phyloP scores from a whole-genome alignment of 2,797 vertebrate genomes.

The Phataginus tetradactyla region DNA sequence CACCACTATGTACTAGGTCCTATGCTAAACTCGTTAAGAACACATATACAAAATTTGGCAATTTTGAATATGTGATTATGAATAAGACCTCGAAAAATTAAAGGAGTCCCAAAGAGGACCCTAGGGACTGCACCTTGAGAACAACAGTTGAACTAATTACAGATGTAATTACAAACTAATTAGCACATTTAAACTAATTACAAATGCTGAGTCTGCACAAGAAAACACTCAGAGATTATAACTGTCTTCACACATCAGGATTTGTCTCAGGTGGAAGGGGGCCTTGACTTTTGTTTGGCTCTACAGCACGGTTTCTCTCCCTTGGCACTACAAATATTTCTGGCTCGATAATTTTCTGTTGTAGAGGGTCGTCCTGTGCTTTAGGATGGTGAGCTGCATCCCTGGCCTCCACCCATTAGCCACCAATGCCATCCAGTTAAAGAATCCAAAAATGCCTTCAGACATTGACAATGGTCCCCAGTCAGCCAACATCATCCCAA shows the following conservation, averaged over 20 bases:
- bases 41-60: neutral
- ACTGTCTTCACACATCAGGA: neutral
- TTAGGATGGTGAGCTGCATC: neutral
- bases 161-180: conserved; percentile 47
- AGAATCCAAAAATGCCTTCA: neutral
- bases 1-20: neutral
- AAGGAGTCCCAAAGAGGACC: neutral
- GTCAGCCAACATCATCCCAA: neutral
- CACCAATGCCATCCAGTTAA: neutral
- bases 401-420: neutral
- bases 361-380: neutral
- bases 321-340: neutral
- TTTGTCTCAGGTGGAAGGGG: neutral
- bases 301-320: neutral
- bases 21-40: neutral
- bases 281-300: neutral
- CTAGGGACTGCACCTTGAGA: neutral
- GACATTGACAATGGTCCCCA: neutral
- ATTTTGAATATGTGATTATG: neutral
- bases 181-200: conserved; percentile 55
- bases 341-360: neutral
- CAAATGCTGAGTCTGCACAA: conserved; percentile 35
- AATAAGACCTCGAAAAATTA: conserved; percentile 47
- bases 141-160: conserved; percentile 48
- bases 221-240: neutral